Percentiles rank a stretch among this genome's conserved stretches.
Conservation (phyloP, 2,888 invertebrate species). For the Tinea pellionella region DNA sequence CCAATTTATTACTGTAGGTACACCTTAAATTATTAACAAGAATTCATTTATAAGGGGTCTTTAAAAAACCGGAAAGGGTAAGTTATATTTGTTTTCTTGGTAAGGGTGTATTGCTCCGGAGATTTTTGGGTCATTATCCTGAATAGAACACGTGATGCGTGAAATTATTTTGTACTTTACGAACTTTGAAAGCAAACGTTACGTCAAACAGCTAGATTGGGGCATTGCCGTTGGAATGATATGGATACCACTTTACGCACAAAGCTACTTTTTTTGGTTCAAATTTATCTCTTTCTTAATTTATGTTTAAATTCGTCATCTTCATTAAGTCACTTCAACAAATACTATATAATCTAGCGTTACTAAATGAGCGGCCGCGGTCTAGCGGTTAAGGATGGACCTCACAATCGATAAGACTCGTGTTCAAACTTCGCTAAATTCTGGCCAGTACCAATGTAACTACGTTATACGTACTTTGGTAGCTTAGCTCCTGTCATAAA, state of each 20-base stretch:
- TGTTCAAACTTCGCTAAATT: too few relatives aligned
- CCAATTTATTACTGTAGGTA: background rate
- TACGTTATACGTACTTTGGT: too few relatives aligned
- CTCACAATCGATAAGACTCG: too few relatives aligned
- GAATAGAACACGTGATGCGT: slow-evolving; percentile 62
- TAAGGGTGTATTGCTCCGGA: slow-evolving; percentile 23
- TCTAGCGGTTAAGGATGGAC: too few relatives aligned
- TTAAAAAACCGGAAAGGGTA: slow-evolving; percentile 11
- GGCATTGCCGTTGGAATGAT: slow-evolving; percentile 26
- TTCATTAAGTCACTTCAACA: too few relatives aligned
- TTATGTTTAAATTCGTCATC: too few relatives aligned
- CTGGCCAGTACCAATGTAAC: too few relatives aligned
- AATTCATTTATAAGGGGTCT: background rate
- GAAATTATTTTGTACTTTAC: slow-evolving; percentile 70
- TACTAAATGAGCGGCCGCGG: too few relatives aligned
- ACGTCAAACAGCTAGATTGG: slow-evolving; percentile 20
- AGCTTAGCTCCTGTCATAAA: too few relatives aligned
- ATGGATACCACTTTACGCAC: slow-evolving; percentile 27
- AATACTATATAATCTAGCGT: too few relatives aligned
- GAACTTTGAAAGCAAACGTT: slow-evolving; percentile 39
- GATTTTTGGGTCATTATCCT: slow-evolving; percentile 60
- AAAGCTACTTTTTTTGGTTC: background rate
- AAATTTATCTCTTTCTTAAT: too few relatives aligned
- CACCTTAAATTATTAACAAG: slow-evolving; percentile 7
- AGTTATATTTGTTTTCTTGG: slow-evolving; percentile 42